Conservation (phyloP, 2,113 vertebrate species). For the Electrona antarctica region DNA sequence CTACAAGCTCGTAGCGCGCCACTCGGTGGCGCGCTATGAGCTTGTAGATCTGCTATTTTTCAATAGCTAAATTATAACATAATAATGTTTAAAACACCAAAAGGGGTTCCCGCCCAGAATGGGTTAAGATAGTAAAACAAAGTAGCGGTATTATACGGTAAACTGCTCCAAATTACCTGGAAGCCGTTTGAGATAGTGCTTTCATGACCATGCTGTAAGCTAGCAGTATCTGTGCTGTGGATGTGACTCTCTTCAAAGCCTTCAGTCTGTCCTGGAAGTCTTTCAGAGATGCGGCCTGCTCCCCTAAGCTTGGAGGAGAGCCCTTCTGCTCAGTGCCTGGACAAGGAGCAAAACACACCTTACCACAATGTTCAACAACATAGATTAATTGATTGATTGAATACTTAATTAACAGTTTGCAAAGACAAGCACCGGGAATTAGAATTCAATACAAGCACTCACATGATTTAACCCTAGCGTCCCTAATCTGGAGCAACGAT, state of each 20-base stretch:
- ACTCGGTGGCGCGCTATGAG: too few species aligned
- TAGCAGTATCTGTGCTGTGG: constrained; percentile 81
- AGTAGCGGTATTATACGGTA: not conserved
- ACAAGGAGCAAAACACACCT: not conserved
- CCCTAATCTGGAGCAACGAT: too few species aligned
- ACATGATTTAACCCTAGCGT: not conserved
- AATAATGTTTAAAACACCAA: too few species aligned
- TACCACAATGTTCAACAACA: too few species aligned
- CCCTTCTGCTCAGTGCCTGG: constrained; percentile 70
- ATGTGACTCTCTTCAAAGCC: constrained; percentile 78
- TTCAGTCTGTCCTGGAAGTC: constrained; percentile 80
- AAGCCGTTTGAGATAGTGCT: constrained; percentile 78
- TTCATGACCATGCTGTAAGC: constrained; percentile 84
- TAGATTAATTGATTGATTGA: too few species aligned
- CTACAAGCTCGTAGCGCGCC: too few species aligned
- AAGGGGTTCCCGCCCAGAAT: too few species aligned
- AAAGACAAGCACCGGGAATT: too few species aligned
- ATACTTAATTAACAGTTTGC: too few species aligned
- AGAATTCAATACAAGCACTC: not conserved
- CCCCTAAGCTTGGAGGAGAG: constrained; percentile 74
- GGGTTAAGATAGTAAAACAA: not conserved
- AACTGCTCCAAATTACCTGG: constrained; percentile 59
- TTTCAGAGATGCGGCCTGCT: constrained; percentile 78
- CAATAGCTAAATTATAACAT: too few species aligned
- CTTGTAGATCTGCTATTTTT: too few species aligned